phyloP scores from a whole-genome alignment of 2,113 vertebrate species.

The Gopherus flavomarginatus region DNA sequence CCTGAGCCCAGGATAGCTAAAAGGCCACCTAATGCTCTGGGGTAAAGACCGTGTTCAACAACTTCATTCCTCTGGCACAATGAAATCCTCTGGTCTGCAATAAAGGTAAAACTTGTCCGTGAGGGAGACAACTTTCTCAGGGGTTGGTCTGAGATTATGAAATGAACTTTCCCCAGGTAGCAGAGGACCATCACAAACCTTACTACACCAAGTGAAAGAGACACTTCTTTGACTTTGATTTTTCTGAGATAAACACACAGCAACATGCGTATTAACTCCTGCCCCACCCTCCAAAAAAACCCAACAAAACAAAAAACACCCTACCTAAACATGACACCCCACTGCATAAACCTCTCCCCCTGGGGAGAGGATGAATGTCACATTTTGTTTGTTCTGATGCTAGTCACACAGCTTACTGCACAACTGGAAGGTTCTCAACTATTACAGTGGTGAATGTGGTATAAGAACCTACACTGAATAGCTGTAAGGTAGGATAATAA shows the following conservation, averaged over 20 bases:
- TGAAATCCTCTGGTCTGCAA: not conserved
- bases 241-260: not conserved
- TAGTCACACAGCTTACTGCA: not conserved
- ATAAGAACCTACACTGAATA: not conserved
- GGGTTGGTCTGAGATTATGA: not conserved
- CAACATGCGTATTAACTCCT: not conserved
- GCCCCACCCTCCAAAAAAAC: accelerated
- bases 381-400: not conserved
- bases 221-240: not conserved
- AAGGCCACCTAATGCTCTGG: not conserved
- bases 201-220: not conserved
- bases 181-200: not conserved
- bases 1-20: no score
- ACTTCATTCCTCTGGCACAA: not conserved
- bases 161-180: not conserved
- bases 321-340: not conserved
- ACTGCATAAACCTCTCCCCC: not conserved
- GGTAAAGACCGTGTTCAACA: not conserved
- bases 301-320: not conserved
- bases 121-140: not conserved
- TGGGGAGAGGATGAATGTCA: not conserved
- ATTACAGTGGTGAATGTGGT: not conserved
- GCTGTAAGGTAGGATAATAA: not conserved
- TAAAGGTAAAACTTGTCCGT: not conserved
- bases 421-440: not conserved